A percentile compares a stretch with the other conserved stretches of the same genome.
phyloP scores from a whole-genome alignment of 2,113 vertebrate genomes.

The Solea senegalensis region DNA sequence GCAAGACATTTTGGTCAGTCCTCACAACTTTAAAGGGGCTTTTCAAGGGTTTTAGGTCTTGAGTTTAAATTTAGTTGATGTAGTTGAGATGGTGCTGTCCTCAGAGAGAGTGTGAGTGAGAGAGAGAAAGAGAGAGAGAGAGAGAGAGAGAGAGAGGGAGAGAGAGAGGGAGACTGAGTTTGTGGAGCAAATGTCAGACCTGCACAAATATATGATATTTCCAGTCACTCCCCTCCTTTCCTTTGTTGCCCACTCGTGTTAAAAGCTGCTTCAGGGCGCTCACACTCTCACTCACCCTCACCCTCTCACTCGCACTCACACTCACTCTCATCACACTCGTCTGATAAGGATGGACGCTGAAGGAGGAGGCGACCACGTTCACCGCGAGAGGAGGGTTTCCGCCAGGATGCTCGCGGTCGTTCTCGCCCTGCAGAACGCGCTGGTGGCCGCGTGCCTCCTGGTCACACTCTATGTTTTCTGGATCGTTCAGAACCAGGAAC shows the following conservation, averaged over 20 bases:
- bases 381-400: background rate
- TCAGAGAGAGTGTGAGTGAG: no score
- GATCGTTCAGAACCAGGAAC: background rate
- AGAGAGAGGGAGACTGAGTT: no score
- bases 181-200: no score
- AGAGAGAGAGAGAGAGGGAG: no score
- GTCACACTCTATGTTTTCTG: conserved; percentile 38
- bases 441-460: conserved; percentile 57
- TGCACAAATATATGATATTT: conserved; percentile 11
- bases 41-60: no score
- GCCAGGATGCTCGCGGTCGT: conserved; percentile 41
- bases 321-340: background rate
- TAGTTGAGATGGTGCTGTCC: no score
- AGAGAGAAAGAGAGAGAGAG: no score
- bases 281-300: conserved; percentile 1
- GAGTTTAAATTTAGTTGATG: no score
- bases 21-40: no score
- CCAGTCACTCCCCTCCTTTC: conserved; percentile 53
- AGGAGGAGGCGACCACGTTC: background rate
- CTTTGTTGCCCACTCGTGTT: conserved; percentile 1
- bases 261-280: conserved; percentile 30
- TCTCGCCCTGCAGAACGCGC: conserved; percentile 49
- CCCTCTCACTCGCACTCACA: background rate
- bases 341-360: conserved; percentile 52
- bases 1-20: no score